Conservation (phyloP, 1,140 invertebrate species). For the Euura lappo region DNA sequence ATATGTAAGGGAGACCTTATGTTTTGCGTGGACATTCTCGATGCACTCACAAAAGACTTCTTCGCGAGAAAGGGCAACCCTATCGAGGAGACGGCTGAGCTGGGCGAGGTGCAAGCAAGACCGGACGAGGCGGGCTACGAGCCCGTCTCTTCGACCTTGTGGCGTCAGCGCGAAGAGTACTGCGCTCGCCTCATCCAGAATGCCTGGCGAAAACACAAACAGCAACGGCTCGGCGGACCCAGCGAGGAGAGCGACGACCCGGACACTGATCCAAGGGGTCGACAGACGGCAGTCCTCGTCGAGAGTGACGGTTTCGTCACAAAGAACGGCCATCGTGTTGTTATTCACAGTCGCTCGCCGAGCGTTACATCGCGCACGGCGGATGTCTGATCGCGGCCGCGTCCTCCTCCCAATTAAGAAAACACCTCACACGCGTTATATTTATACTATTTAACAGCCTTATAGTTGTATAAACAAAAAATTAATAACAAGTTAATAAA, state of each 20-base stretch:
- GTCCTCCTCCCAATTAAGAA: conserved; percentile 57
- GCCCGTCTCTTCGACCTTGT: conserved; percentile 90
- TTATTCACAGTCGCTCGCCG: conserved; percentile 85
- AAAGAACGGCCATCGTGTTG: conserved; percentile 87
- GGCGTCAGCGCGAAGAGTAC: conserved; percentile 94
- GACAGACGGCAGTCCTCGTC: conserved; percentile 80
- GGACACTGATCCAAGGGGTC: conserved; percentile 55
- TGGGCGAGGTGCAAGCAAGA: conserved; percentile 76
- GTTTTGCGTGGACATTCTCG: conserved; percentile 97
- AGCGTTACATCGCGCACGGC: conserved; percentile 80
- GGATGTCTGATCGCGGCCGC: conserved; percentile 77
- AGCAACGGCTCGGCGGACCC: conserved; percentile 65
- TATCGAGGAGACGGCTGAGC: conserved; percentile 85
- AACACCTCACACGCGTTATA: conserved; percentile 9
- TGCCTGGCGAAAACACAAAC: conserved; percentile 88
- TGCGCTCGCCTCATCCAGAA: conserved; percentile 94
- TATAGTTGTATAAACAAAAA: conserved; percentile 8
- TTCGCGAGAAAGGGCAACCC: conserved; percentile 94
- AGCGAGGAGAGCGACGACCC: conserved; percentile 59
- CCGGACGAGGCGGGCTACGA: conserved; percentile 89
- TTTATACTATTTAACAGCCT: conserved; percentile 15
- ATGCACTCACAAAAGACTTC: conserved; percentile 95
- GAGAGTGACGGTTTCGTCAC: conserved; percentile 82
- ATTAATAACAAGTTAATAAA: conserved; percentile 14
- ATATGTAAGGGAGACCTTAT: conserved; percentile 97